Evolutionary conservation across 2,888 invertebrate species (phyloP).

Genomic region (Plagodis pulveraria): DNA sequence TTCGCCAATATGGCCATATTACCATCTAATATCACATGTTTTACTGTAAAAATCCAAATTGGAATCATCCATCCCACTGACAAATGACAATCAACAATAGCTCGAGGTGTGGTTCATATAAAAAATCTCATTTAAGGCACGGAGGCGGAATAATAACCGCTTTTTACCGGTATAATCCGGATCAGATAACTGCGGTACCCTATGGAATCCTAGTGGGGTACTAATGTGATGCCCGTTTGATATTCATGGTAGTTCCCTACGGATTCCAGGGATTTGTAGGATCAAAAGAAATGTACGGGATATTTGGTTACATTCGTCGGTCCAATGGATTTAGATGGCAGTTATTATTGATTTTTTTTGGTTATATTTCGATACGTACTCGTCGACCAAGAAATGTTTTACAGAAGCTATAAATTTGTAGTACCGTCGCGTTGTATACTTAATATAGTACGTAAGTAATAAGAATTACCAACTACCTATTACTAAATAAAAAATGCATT

Average conservation of each 20-base stretch:
- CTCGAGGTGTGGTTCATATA: slow-evolving; percentile 75
- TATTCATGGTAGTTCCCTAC: slow-evolving; percentile 73
- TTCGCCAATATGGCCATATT: background rate
- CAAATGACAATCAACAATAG: slow-evolving; percentile 60
- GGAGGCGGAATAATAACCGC: slow-evolving; percentile 80
- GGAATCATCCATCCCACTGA: slow-evolving; percentile 60
- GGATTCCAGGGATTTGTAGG: slow-evolving; percentile 55
- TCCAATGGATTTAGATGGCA: slow-evolving; percentile 18
- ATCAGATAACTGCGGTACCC: slow-evolving; percentile 66
- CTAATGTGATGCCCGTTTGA: slow-evolving; percentile 74
- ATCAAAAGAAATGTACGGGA: slow-evolving; percentile 42
- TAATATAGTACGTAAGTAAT: too few species aligned
- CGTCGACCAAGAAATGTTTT: too few species aligned
- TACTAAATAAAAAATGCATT: too few species aligned
- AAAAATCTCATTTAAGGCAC: slow-evolving; percentile 74
- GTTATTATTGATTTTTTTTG: slow-evolving; percentile 1
- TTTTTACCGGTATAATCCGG: slow-evolving; percentile 81
- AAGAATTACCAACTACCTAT: too few species aligned
- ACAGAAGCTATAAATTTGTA: too few species aligned
- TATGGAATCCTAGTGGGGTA: slow-evolving; percentile 26
- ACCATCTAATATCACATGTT: slow-evolving; percentile 11
- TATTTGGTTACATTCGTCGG: slow-evolving; percentile 36
- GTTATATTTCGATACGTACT: background rate
- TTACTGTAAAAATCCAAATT: slow-evolving; percentile 36
- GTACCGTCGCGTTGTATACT: too few species aligned